Conservation (phyloP, 2,113 vertebrate genomes). For the Dicrurus megarhynchus region DNA sequence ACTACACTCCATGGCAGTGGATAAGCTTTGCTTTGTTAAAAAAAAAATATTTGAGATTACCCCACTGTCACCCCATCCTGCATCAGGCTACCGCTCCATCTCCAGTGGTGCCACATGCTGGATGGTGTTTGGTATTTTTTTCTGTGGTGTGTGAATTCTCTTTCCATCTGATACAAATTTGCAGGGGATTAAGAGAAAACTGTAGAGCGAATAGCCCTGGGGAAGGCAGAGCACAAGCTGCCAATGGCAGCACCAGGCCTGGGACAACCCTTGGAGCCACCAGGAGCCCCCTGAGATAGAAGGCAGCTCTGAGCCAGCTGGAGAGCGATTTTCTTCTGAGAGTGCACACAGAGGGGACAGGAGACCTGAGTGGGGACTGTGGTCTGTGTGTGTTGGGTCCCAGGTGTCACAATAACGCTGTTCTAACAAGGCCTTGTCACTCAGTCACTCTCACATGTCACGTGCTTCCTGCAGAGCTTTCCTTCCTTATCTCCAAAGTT, state of each 20-base stretch:
- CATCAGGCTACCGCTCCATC: background rate
- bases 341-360: background rate
- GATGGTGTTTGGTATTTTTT: background rate
- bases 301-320: background rate
- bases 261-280: background rate
- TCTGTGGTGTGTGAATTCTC: background rate
- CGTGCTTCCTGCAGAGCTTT: background rate
- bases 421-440: background rate
- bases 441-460: background rate
- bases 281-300: background rate
- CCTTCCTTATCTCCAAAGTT: background rate
- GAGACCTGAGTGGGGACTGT: background rate
- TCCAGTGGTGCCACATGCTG: background rate
- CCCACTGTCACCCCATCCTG: background rate
- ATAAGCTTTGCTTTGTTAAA: background rate
- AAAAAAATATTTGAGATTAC: background rate
- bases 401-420: background rate
- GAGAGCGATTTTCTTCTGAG: background rate
- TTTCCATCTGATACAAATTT: background rate
- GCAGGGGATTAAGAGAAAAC: background rate
- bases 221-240: background rate
- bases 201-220: background rate
- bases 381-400: background rate
- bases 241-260: background rate
- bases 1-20: background rate